Conservation (phyloP, 37 sponge, comb jelly and placozoan species). For the Chondrosia reniformis region DNA sequence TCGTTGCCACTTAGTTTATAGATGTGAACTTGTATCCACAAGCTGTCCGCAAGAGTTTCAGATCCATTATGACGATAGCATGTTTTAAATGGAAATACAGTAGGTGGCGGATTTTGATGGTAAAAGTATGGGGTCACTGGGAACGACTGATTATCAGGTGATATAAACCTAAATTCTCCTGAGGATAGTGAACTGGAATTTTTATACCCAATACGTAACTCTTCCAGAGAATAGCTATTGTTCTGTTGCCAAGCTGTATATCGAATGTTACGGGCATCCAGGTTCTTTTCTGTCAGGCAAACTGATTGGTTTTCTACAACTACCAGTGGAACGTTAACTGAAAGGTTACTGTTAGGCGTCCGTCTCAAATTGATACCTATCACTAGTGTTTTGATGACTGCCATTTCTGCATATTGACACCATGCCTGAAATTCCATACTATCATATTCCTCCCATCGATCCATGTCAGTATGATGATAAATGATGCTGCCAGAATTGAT, state of each 20-base stretch:
- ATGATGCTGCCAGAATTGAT: conserved; percentile 6
- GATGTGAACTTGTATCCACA: conserved; percentile 11
- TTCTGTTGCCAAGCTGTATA: conserved; percentile 48
- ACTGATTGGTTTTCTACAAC: conserved; percentile 25
- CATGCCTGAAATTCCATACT: conserved; percentile 8
- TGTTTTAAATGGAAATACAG: background rate
- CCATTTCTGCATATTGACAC: background rate
- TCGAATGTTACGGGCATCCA: conserved; percentile 71
- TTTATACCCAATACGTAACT: too few species aligned
- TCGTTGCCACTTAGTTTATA: background rate
- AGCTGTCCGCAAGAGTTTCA: conserved; percentile 10
- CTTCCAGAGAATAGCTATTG: background rate
- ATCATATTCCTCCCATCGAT: conserved; percentile 41
- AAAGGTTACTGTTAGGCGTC: conserved; percentile 19
- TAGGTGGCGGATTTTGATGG: background rate
- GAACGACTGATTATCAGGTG: background rate
- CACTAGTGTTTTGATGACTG: background rate
- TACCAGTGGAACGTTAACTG: conserved; percentile 11
- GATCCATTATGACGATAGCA: conserved; percentile 48
- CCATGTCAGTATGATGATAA: conserved; percentile 48
- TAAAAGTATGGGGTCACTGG: background rate
- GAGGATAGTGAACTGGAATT: conserved; percentile 10
- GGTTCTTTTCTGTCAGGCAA: conserved; percentile 33
- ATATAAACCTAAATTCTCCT: background rate
- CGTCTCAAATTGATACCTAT: conserved; percentile 36